Base-by-base conservation (phyloP, 2,113 vertebrate genomes). In the Hydrolagus affinis region DNA sequence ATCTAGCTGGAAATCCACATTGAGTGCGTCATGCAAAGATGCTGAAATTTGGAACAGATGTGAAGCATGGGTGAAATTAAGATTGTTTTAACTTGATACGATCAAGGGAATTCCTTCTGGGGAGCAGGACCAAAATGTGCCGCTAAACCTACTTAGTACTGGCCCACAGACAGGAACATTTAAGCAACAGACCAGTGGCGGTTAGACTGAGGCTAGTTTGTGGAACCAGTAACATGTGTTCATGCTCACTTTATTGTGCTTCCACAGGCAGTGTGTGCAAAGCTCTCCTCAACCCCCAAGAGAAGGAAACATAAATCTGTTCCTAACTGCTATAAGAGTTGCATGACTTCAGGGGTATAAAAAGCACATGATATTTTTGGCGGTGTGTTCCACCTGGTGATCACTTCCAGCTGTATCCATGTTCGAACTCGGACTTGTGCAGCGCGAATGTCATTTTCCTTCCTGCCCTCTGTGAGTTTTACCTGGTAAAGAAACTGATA, bases 61-160 rank as follows among this genome's bases (percentile, higher is more conserved):
- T 14, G 21, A 66, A 83, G 11, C 66, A 12, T 83, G 78, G 25
- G 64, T 66, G 78, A 83, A 30, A 83, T 83, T 83, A 83, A 30
- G 28, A 32, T 44, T 23, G 60, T 17, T 8, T 19, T 66, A 83
- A 83, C 78, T 25, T 83, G 78, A 83, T 83, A 19, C 23, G 17
- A 28, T 17, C 62, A 23, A 15, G 60, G 60, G 78, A 83, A 83
- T 83, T 83, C 17, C 32, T 83, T 66, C 60, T 83, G 25, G 62
- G 78, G 60, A 1, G 15, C 60, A 32, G 62, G 14, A 66, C 32
- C 23, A 83, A 25, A 83, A 59, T 10, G 64, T 83, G 25, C 78
- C 28, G 78, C 59, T 62, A 11, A 23, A 25, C 59, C 64, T 44
- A 78, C n/a, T 62, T 78, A 78, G 17, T 78, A 78, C 59, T 62